A percentile compares a stretch with the other conserved stretches of the same genome.
phyloP scores from a whole-genome alignment of 30 jellyfish, hydroid and myxozoan genomes.

The Chrysaora quinquecirrha region DNA sequence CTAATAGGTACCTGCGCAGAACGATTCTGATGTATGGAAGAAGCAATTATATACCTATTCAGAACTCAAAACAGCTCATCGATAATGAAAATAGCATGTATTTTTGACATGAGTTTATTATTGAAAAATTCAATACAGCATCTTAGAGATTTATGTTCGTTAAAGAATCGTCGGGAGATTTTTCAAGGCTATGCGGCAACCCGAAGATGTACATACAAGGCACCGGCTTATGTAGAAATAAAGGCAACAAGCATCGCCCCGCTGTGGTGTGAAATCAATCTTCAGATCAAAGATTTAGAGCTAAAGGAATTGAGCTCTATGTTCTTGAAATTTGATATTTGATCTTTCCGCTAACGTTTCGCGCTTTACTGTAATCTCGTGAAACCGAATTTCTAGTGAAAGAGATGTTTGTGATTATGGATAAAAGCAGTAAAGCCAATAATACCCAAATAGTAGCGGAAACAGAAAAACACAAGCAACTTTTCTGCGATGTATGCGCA shows the following conservation, averaged over 20 bases:
- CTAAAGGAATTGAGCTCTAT: conserved; percentile 3
- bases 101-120: no score
- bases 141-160: no score
- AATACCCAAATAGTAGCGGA: conserved; percentile 58
- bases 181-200: no score
- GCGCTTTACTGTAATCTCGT: conserved; percentile 71
- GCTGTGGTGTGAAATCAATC: conserved; percentile 68
- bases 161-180: no score
- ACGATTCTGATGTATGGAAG: neutral
- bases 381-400: conserved; percentile 17
- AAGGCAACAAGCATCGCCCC: conserved; percentile 47
- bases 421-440: conserved; percentile 58
- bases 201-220: conserved; percentile 24
- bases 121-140: no score
- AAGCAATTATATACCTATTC: no score
- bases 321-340: neutral
- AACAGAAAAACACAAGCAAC: conserved; percentile 37
- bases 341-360: conserved; percentile 75
- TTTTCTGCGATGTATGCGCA: conserved; percentile 25
- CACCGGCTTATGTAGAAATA: conserved; percentile 20
- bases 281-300: conserved; percentile 25
- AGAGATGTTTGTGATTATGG: conserved; percentile 48
- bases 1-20: neutral
- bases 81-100: no score
- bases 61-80: no score